phyloP scores from a whole-genome alignment of 2,113 vertebrate genomes.

The Apus apus region DNA sequence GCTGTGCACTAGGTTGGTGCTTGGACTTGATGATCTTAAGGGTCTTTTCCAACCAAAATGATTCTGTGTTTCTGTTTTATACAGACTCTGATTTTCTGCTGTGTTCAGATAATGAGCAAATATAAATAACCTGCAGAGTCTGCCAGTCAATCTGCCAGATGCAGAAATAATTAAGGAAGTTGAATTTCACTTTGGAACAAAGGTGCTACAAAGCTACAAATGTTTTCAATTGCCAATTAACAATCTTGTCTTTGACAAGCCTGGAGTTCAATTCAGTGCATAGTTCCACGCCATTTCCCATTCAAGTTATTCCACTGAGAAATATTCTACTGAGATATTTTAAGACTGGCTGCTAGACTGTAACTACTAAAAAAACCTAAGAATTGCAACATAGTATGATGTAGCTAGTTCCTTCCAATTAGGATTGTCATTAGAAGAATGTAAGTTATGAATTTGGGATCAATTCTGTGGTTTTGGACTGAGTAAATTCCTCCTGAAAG shows the following conservation, averaged over 20 bases:
- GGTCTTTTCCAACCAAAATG: too few relatives aligned
- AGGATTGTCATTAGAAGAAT: neutral
- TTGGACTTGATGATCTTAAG: too few relatives aligned
- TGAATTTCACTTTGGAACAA: neutral
- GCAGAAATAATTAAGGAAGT: neutral
- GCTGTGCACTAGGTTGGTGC: too few relatives aligned
- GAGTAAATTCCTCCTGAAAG: neutral
- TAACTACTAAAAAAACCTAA: neutral
- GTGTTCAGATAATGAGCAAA: neutral
- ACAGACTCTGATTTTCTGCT: neutral
- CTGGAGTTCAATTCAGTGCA: constrained; percentile 22
- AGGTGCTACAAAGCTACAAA: neutral
- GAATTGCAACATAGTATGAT: neutral
- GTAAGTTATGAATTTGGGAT: neutral
- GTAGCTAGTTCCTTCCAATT: neutral
- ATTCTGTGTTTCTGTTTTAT: neutral
- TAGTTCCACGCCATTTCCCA: neutral
- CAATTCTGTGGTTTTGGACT: neutral
- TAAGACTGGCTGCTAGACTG: neutral
- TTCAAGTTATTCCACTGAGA: neutral
- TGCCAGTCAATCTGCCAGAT: neutral
- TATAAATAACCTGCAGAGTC: neutral
- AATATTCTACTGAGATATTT: neutral
- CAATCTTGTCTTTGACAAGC: neutral
- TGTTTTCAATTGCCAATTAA: neutral